Base-by-base conservation (phyloP, 2,888 invertebrate genomes). In the Eupithecia subfuscata region DNA sequence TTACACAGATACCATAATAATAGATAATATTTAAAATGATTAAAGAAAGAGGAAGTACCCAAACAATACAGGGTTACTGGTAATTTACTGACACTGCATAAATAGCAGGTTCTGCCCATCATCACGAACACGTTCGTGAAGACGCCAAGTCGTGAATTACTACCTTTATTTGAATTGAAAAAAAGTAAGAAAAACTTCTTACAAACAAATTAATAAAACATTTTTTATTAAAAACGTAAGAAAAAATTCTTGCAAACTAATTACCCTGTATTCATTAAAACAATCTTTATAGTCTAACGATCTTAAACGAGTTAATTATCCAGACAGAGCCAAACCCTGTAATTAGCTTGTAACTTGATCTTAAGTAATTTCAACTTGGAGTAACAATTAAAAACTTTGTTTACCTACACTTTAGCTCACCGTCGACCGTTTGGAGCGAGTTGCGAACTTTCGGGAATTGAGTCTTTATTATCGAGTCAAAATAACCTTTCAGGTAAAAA, bases 261-360 rank as follows among this genome's bases (percentile, higher is more conserved):
- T 65, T 16, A 40, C 40, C 64, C 64, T 40, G 3, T 40, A 48
- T 74, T 69, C 5, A 25, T 69, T 37, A 30, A 64, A 60, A 71
- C 4, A 40, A 5, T 45, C 1, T 37, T 37, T 9, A 14, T 30
- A 40, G 68, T 43, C 43, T 68, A 43, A 43, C 25, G 22, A 68
- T 40, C 67, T 43, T 25, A 43, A 68, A 68, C 43, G 43, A 43
- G 56, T 73, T 69, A 75, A 75, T 71, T 75, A 75, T 65, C 37
- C 30, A 30, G 40, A 64, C 34, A 52, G 60, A 43, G 52, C 8
- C 56, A 48, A 70, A 70, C 22, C 30, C 30, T 63, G 30, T 70
- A 76, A 73, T 76, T 73, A 73, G 30, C 71, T 76, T 70, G 22
- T 43, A 74, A 76, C 73, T 71, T 71, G 73, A 76, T 68, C 73